Evolutionary conservation across 2,113 vertebrate genomes (phyloP), one percentile per base, ranked within the genome.

Genomic region (Cryptomyrus ogoouensis): DNA sequence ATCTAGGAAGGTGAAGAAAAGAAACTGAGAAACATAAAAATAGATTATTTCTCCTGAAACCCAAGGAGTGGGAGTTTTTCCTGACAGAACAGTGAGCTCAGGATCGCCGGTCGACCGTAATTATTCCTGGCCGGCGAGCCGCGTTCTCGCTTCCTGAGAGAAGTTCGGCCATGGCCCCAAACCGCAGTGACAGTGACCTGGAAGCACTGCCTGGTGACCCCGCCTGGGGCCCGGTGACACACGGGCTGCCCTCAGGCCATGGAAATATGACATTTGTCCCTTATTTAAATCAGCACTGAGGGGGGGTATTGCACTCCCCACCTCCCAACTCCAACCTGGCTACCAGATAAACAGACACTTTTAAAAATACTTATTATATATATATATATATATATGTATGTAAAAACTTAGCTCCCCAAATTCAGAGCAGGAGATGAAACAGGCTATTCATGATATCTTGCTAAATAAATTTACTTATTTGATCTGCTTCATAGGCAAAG

Each of bases 191-290:
- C 42, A 24, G 35, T 13, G 80, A 84, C 83, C 83, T 84, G 83
- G 83, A 53, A 53, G 80, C 42, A 24, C 21, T 46, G 80, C 19
- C 6, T n/a, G 21, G 19, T 24, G 44, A 44, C 44, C 44, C 44
- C 19, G 19, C 7, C 83, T 10, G 83, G 19, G 80, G 7, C 21
- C 66, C 24, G 4, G 13, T 95, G 97, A 96, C 97, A 97, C 92
- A 92, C 94, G 93, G 94, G 95, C 94, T 92, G 96, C 97, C 97
- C 83, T 91, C 83, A 56, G 96, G 97, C 97, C 96, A 92, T 93
- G 93, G 92, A 93, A 89, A 94, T 96, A 92, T 98, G 98, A 97
- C 97, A 97, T 98, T 98, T 98, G 96, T 96, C 96, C 95, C 97
- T 24, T 95, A 96, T 95, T 96, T 96, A 95, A 96, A 96, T 95